Base-by-base conservation (phyloP, 2,797 vertebrate genomes). In the Pipistrellus pygmaeus region DNA sequence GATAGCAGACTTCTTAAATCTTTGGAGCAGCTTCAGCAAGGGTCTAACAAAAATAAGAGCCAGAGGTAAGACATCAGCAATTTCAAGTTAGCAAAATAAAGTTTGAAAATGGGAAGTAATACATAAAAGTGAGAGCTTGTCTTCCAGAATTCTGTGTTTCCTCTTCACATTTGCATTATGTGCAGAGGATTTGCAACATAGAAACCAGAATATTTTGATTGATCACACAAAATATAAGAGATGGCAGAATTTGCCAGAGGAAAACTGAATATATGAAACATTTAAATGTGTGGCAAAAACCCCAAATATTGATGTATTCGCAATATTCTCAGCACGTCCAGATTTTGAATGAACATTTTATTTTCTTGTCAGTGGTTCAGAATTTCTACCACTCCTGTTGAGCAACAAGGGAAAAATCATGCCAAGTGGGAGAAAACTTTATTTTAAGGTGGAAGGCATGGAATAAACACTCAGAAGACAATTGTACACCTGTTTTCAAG, bases 401-500 rank as follows among this genome's bases (percentile, higher is more conserved):
- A 96, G 76, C 93, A 85, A 96, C 57, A 90, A 96, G 93, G 75
- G 93, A 97, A 98, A 97, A 97, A 91, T 97, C 94, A 97, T 92
- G 94, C 95, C 98, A 97, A 96, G 76, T 95, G 96, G 88, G 96
- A 97, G 94, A 95, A 97, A 96, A 91, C 91, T 97, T 98, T 98
- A 97, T 98, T 97, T 98, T 97, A 96, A 97, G 97, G 96, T 90
- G 90, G 89, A 97, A 97, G 94, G 89, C 96, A 98, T 97, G 96
- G 97, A 98, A 98, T 95, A 98, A 97, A 69, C 93, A 97, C 94
- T 88, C 96, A 97, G 97, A 98, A 95, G 94, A 98, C 97, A 98
- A 98, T 97, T 96, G 92, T 98, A 97, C 97, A 98, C 97, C 97
- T 98, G 97, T 97, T 98, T 98, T 96, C 97, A 97, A 96, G 97